Conservation (phyloP, 2,888 invertebrate species). For the Leucozona laternaria region DNA sequence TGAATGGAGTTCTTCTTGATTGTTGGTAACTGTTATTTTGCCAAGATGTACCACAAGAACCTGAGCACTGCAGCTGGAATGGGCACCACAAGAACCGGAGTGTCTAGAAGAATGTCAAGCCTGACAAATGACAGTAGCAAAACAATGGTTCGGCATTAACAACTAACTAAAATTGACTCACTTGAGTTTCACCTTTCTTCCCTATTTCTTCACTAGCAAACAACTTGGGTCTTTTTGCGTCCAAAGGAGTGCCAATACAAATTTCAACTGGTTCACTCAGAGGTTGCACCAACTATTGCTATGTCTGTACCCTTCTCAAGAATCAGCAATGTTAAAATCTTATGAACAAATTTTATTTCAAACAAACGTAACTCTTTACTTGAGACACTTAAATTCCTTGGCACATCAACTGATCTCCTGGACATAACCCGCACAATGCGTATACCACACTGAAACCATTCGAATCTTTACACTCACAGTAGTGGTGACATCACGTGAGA, state of each 20-base stretch:
- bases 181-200: conserved; percentile 72
- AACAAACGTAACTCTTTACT: conserved; percentile 78
- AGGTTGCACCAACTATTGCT: conserved; percentile 94
- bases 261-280: conserved; percentile 81
- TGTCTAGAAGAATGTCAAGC: conserved; percentile 92
- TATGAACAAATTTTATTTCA: neutral
- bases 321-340: conserved; percentile 84
- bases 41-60: conserved; percentile 97
- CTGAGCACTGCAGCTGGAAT: conserved; percentile 90
- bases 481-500: conserved; percentile 81
- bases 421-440: conserved; percentile 94
- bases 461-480: conserved; percentile 83
- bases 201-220: conserved; percentile 66
- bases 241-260: conserved; percentile 46
- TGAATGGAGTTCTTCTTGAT: conserved; percentile 77
- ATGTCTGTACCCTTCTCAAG: conserved; percentile 96
- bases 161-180: conserved; percentile 13
- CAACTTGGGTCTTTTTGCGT: conserved; percentile 48
- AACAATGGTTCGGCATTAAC: neutral
- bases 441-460: conserved; percentile 97
- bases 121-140: conserved; percentile 79
- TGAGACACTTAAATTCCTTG: conserved; percentile 92
- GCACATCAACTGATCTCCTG: conserved; percentile 94
- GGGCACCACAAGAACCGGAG: conserved; percentile 96
- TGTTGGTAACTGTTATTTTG: conserved; percentile 88